Conservation (phyloP, 1,140 invertebrate genomes). For the Trachymyrmex septentrionalis region DNA sequence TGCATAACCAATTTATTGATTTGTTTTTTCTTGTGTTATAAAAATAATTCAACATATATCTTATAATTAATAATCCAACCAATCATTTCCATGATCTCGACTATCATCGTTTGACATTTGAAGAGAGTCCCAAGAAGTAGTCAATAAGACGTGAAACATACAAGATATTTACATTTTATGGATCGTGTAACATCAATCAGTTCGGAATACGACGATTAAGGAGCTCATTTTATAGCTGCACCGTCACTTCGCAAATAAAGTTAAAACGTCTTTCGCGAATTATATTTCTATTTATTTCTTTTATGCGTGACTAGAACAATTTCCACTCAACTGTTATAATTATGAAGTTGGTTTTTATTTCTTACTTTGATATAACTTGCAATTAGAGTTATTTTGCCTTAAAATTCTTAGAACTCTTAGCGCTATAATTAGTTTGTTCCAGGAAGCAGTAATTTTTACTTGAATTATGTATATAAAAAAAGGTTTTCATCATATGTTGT, state of each 20-base stretch:
- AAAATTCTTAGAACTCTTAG: background rate
- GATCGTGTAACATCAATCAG: background rate
- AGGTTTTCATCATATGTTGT: background rate
- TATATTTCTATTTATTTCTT: background rate
- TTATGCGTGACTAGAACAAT: background rate
- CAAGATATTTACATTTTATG: conserved; percentile 20
- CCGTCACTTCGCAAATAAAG: background rate
- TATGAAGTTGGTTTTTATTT: background rate
- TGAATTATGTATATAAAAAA: background rate
- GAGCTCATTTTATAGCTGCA: conserved; percentile 1
- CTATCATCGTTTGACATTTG: background rate
- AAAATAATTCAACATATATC: background rate
- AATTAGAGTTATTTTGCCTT: background rate
- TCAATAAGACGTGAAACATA: conserved; percentile 23
- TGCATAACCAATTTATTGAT: background rate
- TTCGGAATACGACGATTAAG: conserved; percentile 7
- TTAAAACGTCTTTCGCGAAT: conserved; percentile 8
- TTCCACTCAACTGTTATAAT: background rate
- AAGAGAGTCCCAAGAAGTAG: conserved; percentile 14
- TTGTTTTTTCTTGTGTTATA: too few species aligned
- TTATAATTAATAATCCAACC: conserved; percentile 14
- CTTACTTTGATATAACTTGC: background rate
- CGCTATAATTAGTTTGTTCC: background rate
- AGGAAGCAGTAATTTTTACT: background rate
- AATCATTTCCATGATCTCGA: background rate